Evolutionary conservation across 2,113 vertebrate species (phyloP), one percentile per base, ranked within the genome.

Genomic region (Thunnus maccoyii): DNA sequence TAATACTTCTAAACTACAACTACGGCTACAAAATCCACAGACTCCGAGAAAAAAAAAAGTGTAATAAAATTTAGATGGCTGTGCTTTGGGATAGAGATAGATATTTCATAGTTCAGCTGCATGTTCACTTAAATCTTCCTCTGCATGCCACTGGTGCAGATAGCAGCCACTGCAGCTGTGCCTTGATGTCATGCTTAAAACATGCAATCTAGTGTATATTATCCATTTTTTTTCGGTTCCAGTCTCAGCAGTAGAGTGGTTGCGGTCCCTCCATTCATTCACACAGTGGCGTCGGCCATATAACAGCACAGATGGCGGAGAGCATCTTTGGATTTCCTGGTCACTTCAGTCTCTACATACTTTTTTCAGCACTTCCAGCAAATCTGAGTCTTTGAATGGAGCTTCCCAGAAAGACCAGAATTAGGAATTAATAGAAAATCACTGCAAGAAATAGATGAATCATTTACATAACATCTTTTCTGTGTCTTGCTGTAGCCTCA

Each of bases 101-200:
- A 68, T 66, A 62, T 62, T 60, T 25, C 20, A 54, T 6, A 0
- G 8, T 20, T 56, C 8, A 46, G 27, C 25, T 63, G 15, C 51
- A 36, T 83, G 60, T 66, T 64, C 44, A 71, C 66, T 60, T 7
- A 20, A 67, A 27, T 72, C 30, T 15, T 84, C 25, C 47, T 44
- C 80, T n/a, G 55, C 17, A 54, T 69, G 46, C 70, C 64, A 76
- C 81, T 82, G 72, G 76, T 82, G 71, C 72, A 58, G 58, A 73
- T 17, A 54, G 72, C 72, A 83, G 48, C 69, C 44, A 76, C 82
- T 87, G 80, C 89, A 89, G 85, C 89, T 89, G 87, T 78, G 77
- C 73, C 65, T 85, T 86, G 85, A 86, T 87, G 85, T 87, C 82
- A 91, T 83, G 68, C 76, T 64, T 85, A 63, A 89, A 91, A 86